Conservation (phyloP, 2,797 vertebrate genomes). For the Smutsia gigantea region DNA sequence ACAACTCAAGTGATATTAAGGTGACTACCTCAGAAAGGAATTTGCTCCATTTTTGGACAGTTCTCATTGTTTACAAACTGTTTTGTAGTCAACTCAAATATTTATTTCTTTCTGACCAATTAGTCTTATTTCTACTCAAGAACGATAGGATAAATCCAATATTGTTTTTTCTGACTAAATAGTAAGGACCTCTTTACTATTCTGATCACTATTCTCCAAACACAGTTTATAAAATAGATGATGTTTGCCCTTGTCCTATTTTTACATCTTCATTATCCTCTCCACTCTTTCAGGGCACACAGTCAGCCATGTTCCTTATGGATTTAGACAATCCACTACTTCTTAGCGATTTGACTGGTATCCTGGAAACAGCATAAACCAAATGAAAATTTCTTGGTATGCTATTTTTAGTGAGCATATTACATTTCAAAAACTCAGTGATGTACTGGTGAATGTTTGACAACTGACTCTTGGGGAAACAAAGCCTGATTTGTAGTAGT, state of each 20-base stretch:
- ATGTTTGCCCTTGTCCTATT: not conserved
- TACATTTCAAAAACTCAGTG: conserved; percentile 7
- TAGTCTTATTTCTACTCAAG: not conserved
- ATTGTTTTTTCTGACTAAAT: not conserved
- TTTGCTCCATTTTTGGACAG: not conserved
- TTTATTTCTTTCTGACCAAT: not conserved
- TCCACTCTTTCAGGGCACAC: not conserved
- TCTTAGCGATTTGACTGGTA: not conserved
- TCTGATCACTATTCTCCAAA: not conserved
- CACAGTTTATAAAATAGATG: not conserved
- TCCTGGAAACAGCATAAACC: not conserved
- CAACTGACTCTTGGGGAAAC: not conserved
- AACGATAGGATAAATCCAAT: not conserved
- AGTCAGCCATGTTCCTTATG: not conserved
- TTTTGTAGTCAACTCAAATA: not conserved
- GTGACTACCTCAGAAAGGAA: not conserved
- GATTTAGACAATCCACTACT: not conserved
- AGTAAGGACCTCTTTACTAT: not conserved
- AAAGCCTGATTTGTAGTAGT: not conserved
- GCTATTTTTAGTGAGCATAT: not conserved
- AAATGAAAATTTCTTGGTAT: not conserved
- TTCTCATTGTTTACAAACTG: not conserved
- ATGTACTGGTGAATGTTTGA: not conserved
- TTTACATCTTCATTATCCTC: not conserved
- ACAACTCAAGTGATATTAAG: not conserved